Conservation (phyloP, 2,113 vertebrate species). For the Myocastor coypus region DNA sequence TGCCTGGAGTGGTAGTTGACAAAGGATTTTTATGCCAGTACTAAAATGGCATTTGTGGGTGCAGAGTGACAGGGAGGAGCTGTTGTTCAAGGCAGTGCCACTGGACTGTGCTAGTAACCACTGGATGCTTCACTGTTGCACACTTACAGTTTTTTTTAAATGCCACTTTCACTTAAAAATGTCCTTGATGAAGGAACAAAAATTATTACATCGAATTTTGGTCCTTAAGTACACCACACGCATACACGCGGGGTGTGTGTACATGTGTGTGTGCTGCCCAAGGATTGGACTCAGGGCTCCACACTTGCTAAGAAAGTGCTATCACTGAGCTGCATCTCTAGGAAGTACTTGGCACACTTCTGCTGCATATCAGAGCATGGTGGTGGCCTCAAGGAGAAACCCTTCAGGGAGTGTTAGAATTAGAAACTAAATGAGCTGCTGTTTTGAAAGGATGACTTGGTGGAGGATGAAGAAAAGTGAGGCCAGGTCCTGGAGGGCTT, state of each 20-base stretch:
- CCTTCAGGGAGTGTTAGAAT: not conserved
- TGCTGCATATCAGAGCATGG: not conserved
- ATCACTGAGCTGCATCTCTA: not conserved
- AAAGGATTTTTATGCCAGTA: not conserved
- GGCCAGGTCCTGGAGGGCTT: not conserved
- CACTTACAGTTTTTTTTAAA: not conserved
- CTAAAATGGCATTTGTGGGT: constrained; percentile 16
- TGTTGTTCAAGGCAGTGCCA: not conserved
- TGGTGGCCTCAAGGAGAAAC: not conserved
- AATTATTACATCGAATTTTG: not conserved
- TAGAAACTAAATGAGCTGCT: not conserved
- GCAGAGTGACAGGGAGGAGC: not conserved
- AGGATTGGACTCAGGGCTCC: not conserved
- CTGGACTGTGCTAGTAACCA: not conserved
- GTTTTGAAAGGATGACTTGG: not conserved
- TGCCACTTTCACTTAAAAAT: constrained; percentile 34
- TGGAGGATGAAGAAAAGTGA: not conserved
- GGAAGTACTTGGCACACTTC: not conserved
- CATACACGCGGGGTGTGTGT: too few species aligned
- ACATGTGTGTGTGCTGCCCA: not conserved
- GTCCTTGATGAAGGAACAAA: not conserved
- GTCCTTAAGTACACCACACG: not conserved
- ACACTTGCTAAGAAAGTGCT: not conserved
- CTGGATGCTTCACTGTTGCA: not conserved
- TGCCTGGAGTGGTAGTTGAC: not conserved